Conservation (phyloP, 2,797 vertebrate species). For the Austrolebias charrua region DNA sequence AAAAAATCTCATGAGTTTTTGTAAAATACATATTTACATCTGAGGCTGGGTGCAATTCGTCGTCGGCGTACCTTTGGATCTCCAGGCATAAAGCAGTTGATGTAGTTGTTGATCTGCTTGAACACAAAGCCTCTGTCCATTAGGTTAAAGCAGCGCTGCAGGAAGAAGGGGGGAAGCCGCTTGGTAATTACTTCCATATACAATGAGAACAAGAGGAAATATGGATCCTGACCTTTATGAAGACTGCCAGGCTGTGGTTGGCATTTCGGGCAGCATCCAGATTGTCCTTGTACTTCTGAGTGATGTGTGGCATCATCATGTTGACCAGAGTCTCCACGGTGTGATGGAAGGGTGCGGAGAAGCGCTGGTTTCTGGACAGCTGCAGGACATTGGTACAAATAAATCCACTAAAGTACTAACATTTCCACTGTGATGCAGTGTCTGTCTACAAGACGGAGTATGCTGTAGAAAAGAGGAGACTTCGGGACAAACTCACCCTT, state of each 20-base stretch:
- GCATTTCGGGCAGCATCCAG: conserved; percentile 94
- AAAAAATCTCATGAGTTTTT: not conserved
- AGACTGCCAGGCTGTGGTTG: conserved; percentile 96
- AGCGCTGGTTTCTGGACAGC: conserved; percentile 95
- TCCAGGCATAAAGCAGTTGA: conserved; percentile 94
- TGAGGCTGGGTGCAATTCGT: not conserved
- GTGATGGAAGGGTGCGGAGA: conserved; percentile 93
- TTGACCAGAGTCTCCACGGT: conserved; percentile 95
- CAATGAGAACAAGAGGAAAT: too few species aligned
- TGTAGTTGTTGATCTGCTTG: conserved; percentile 98
- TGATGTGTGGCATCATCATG: conserved; percentile 97
- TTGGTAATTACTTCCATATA: conserved; percentile 1
- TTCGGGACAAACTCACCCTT: conserved; percentile 82
- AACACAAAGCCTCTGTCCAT: conserved; percentile 98
- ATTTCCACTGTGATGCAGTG: not conserved
- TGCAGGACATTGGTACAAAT: conserved; percentile 51
- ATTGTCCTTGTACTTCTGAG: conserved; percentile 97
- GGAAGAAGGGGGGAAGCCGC: not conserved
- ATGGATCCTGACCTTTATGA: conserved; percentile 87
- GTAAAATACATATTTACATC: not conserved
- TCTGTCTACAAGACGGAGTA: conserved; percentile 7
- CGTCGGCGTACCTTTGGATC: conserved; percentile 87
- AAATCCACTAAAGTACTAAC: not conserved
- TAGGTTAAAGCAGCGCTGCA: conserved; percentile 94
- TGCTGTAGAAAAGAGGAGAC: conserved; percentile 28